Conservation (phyloP, 2,888 invertebrate genomes). For the Drosophila colorata region DNA sequence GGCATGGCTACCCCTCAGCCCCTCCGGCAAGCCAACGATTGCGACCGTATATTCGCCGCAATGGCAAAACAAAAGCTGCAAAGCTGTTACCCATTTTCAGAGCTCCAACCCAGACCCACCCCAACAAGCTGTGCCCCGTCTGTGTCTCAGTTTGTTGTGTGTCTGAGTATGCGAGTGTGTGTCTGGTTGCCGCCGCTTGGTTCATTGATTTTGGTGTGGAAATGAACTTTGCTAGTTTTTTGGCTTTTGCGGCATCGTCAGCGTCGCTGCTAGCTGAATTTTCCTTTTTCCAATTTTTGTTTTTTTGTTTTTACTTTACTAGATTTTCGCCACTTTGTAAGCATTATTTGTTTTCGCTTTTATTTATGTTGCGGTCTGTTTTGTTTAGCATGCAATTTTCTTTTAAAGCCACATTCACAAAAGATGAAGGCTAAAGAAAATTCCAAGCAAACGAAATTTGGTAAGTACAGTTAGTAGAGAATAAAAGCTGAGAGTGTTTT, state of each 20-base stretch:
- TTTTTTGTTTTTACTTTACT: conserved; percentile 30
- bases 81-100: conserved; percentile 71
- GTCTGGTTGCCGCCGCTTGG: conserved; percentile 55
- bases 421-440: conserved; percentile 15
- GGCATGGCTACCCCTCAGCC: not conserved
- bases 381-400: conserved; percentile 74
- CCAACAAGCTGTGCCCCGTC: conserved; percentile 73
- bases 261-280: conserved; percentile 27
- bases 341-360: conserved; percentile 79
- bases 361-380: conserved; percentile 74
- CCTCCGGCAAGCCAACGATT: conserved; percentile 6
- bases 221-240: conserved; percentile 75
- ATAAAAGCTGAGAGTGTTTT: not conserved
- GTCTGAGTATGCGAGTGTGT: conserved; percentile 11
- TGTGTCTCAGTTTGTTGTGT: conserved; percentile 31
- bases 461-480: not conserved
- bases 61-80: conserved; percentile 79
- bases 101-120: conserved; percentile 52
- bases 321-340: conserved; percentile 77
- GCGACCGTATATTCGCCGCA: conserved; percentile 41
- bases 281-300: conserved; percentile 6
- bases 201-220: conserved; percentile 81
- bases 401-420: conserved; percentile 4
- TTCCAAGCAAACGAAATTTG: conserved; percentile 8
- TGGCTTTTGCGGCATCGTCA: conserved; percentile 48